Base-by-base conservation (phyloP, 2,113 vertebrate species). In the Corapipo altera region DNA sequence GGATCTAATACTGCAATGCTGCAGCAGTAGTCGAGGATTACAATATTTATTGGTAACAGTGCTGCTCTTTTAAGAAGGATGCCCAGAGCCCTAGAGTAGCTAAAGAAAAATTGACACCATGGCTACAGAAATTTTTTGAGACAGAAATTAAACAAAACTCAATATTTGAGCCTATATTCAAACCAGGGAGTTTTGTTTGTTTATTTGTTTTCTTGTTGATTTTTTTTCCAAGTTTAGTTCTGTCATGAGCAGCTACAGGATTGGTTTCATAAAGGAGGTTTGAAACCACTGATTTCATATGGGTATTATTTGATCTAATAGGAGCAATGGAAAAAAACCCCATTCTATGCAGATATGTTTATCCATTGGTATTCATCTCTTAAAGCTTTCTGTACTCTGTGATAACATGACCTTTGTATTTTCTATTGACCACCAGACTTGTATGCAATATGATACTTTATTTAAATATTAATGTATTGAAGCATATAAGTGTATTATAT, bases 381-480 rank as follows among this genome's bases (percentile, higher is more conserved):
- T 89, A 89, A 87, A 84, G 75, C 82, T 49, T 88, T 88, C 89
- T 87, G 69, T 89, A 83, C 66, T 92, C 72, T 91, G 85, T 95
- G 88, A 94, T 96, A 96, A 88, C 20, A 44, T 93, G 95, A 96
- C 95, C 91, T 97, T 97, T 97, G 71, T 92, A 96, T 97, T 97
- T 97, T 80, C 48, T 96, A 91, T 96, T 97, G 95, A 96, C 76
- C 84, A 87, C 72, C 65, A 96, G 48, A 85, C 67, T 80, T 89
- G 35, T 81, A 88, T 92, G 93, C 91, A 91, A 82, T 91, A 93
- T 54, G 93, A 91, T 77, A 89, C 81, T 96, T 49, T 95, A 76
- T 88, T 92, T 97, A 96, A 96, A 96, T 96, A 95, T 92, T 96
- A 95, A 97, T 97, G 84, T 46, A 88, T 90, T 95, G 95, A 96